Evolutionary conservation across 1,140 invertebrate species (phyloP), one percentile per base, ranked within the genome.

Genomic region (Battus philenor): DNA sequence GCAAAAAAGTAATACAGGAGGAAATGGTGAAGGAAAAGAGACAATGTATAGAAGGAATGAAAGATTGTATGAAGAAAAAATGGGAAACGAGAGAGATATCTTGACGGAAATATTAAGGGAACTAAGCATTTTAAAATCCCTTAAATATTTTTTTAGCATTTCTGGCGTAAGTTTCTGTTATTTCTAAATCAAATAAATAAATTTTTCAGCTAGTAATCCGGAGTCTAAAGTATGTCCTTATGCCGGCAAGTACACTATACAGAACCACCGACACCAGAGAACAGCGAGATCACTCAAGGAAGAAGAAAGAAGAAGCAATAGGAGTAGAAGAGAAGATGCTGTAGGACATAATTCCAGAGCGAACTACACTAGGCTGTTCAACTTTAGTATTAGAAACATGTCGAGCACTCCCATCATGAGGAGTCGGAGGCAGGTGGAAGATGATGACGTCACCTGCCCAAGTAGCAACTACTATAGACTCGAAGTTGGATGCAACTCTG

Each of bases 161-260:
- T n/a, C n/a, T n/a, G n/a, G n/a, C n/a, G n/a, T n/a, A n/a, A n/a
- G n/a, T n/a, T n/a, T n/a, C n/a, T n/a, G n/a, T n/a, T n/a, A n/a
- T n/a, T n/a, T n/a, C n/a, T n/a, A n/a, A n/a, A n/a, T n/a, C n/a
- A n/a, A n/a, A n/a, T n/a, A n/a, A n/a, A n/a, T 20, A 3, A 20
- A 20, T 20, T 20, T 90, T 90, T 16, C 87, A 93, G 92, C 91
- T 12, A 91, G 90, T 54, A 90, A 90, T 49, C 91, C 91, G 39
- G 91, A 93, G 75, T 88, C 89, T 7, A 87, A 91, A 54, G 87
- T 91, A 47, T 93, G 92, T 71, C 92, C 92, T 0, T 92, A 92
- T 68, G 86, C 91, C 24, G 92, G 92, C 3, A 92, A 92, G 79
- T 93, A 92, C 72, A 86, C 86, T 26, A 91, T 93, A 49, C 90